Conservation (phyloP, 2,888 invertebrate species). For the Nomada lathburiana region DNA sequence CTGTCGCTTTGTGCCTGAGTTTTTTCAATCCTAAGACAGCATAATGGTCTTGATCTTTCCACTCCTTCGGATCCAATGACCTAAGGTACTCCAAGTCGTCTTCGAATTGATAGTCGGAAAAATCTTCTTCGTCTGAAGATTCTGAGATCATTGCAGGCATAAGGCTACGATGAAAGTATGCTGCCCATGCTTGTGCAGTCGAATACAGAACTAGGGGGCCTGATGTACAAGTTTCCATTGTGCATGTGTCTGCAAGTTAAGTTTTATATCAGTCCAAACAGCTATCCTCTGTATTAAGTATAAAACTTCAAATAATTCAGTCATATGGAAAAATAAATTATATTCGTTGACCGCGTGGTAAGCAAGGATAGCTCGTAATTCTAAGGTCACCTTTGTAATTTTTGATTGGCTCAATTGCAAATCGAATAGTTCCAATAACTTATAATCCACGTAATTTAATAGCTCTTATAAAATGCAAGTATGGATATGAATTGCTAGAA, state of each 20-base stretch:
- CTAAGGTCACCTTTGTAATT: conserved; percentile 41
- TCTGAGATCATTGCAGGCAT: conserved; percentile 70
- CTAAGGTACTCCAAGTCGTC: conserved; percentile 93
- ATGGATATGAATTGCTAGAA: background rate
- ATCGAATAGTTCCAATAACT: background rate
- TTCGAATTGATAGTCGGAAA: conserved; percentile 86
- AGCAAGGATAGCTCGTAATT: background rate
- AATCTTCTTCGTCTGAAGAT: conserved; percentile 79
- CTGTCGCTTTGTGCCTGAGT: conserved; percentile 93
- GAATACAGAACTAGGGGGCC: conserved; percentile 80
- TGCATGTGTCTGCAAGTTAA: conserved; percentile 42
- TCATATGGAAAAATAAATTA: background rate
- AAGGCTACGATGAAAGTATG: conserved; percentile 77
- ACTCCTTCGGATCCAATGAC: conserved; percentile 97
- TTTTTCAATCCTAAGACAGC: conserved; percentile 96
- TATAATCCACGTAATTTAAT: background rate
- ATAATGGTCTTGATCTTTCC: conserved; percentile 99
- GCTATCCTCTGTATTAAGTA: background rate
- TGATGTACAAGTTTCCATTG: conserved; percentile 67
- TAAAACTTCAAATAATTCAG: background rate
- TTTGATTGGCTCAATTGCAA: background rate
- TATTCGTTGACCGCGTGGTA: conserved; percentile 31
- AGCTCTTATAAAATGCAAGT: background rate
- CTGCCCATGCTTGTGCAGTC: conserved; percentile 80
- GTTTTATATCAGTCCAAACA: background rate